A percentile compares a stretch with the other conserved stretches of the same genome.
Evolutionary conservation across 2,888 invertebrate genomes (phyloP).

Genomic region (Tetranychus truncatus): DNA sequence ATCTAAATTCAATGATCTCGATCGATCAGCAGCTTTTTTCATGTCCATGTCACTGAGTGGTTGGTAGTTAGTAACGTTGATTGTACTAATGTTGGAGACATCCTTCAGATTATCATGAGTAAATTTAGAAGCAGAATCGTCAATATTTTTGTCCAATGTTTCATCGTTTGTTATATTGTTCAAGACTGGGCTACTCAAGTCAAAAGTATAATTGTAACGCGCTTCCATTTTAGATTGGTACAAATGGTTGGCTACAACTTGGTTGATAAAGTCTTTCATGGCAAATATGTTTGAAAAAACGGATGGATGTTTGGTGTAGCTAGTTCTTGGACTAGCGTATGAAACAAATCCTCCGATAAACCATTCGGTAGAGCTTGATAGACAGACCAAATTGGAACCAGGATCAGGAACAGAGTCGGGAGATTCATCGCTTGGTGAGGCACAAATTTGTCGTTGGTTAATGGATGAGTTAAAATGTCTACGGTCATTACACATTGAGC

Average conservation of each 20-base stretch:
- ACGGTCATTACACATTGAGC: constrained; percentile 43
- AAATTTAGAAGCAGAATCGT: not conserved
- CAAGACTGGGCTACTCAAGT: not conserved
- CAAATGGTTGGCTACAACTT: not conserved
- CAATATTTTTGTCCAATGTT: not conserved
- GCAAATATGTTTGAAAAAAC: constrained; percentile 25
- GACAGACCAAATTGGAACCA: constrained; percentile 43
- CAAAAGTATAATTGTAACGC: not conserved
- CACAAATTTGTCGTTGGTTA: constrained; percentile 42
- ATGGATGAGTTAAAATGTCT: constrained; percentile 44
- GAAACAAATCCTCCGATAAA: constrained; percentile 26
- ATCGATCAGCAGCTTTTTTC: not conserved
- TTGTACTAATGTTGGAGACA: not conserved
- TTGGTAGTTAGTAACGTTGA: not conserved
- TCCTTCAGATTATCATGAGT: not conserved
- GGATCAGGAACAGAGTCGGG: not conserved
- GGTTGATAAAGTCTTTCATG: constrained; percentile 11
- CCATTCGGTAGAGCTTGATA: constrained; percentile 28
- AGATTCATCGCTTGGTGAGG: constrained; percentile 27
- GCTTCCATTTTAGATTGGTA: constrained; percentile 8
- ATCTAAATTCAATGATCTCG: not conserved
- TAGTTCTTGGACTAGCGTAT: constrained; percentile 20
- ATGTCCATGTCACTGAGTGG: not conserved
- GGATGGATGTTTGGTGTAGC: constrained; percentile 24
- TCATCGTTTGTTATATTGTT: not conserved